A percentile compares a stretch with the other conserved stretches of the same genome.
These are phyloP conservation scores for Mimumesa dahlbomi DNA, from an alignment of 2,888 invertebrate species.

Conservation along the genomic window DNA sequence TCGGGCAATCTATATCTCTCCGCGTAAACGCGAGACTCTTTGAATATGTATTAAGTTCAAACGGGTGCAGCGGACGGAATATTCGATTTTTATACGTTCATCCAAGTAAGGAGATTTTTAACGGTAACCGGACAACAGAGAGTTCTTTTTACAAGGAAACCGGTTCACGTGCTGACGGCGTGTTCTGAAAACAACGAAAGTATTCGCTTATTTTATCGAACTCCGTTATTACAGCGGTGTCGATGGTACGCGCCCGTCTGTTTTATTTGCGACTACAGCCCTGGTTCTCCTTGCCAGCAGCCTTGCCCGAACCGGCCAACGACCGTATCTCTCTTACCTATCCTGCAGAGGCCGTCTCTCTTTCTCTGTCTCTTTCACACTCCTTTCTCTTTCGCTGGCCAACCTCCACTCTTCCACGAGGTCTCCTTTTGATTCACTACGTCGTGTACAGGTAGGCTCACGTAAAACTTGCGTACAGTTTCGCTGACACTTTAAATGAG, in stretches of 20 bases:
- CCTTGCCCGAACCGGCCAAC: slow-evolving; percentile 72
- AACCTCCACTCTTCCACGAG: slow-evolving; percentile 56
- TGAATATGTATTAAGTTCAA: neutral
- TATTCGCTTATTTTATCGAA: slow-evolving; percentile 41
- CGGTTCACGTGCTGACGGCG: slow-evolving; percentile 35
- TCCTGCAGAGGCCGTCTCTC: slow-evolving; percentile 39
- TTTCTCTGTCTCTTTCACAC: slow-evolving; percentile 33
- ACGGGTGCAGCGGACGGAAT: neutral
- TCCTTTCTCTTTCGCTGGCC: slow-evolving; percentile 66
- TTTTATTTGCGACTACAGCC: slow-evolving; percentile 65
- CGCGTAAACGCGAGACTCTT: no score
- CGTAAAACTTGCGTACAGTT: slow-evolving; percentile 52
- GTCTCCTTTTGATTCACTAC: slow-evolving; percentile 53
- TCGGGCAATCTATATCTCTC: no score
- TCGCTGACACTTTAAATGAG: slow-evolving; percentile 48
- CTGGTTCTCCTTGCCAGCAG: slow-evolving; percentile 72
- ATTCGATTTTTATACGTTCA: neutral
- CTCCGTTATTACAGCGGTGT: slow-evolving; percentile 60
- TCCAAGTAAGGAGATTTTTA: slow-evolving; percentile 26
- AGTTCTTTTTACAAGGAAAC: slow-evolving; percentile 26
- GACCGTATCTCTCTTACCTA: slow-evolving; percentile 66
- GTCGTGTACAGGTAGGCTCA: slow-evolving; percentile 52
- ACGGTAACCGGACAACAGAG: slow-evolving; percentile 20
- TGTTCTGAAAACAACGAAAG: slow-evolving; percentile 34
- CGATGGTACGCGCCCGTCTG: slow-evolving; percentile 51